These are phyloP conservation scores for Gambusia holbrooki DNA, from an alignment of 2,113 vertebrate genomes.

Conservation along the genomic window DNA sequence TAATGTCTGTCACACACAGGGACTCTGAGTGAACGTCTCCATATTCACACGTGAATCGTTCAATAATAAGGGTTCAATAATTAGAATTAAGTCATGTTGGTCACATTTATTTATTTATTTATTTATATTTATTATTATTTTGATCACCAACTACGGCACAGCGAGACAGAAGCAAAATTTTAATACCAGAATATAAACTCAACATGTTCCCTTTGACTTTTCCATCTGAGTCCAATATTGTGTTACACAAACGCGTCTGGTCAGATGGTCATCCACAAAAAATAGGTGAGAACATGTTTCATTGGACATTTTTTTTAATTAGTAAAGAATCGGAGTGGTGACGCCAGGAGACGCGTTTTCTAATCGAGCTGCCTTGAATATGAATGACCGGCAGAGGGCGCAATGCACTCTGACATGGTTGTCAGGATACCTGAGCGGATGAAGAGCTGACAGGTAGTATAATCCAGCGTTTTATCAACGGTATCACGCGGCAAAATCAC, in stretches of 20 bases:
- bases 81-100: not conserved
- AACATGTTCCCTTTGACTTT: no score
- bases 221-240: no score
- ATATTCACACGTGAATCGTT: no score
- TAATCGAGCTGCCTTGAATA: not conserved
- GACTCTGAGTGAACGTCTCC: no score
- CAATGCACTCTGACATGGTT: not conserved
- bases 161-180: not conserved
- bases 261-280: no score
- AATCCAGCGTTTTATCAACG: not conserved
- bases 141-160: not conserved
- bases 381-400: not conserved
- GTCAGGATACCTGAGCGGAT: not conserved
- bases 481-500: not conserved
- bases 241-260: no score
- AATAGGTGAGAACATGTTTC: no score
- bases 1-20: slow-evolving; percentile 7
- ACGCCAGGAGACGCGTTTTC: not conserved
- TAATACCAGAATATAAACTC: not conserved
- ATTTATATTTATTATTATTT: no score
- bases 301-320: not conserved
- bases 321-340: not conserved
- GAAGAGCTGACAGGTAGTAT: no score
- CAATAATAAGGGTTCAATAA: not conserved
- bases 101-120: not conserved